These are phyloP conservation scores for Canis aureus DNA, from an alignment of 2,113 vertebrate species.

Conservation along the genomic window DNA sequence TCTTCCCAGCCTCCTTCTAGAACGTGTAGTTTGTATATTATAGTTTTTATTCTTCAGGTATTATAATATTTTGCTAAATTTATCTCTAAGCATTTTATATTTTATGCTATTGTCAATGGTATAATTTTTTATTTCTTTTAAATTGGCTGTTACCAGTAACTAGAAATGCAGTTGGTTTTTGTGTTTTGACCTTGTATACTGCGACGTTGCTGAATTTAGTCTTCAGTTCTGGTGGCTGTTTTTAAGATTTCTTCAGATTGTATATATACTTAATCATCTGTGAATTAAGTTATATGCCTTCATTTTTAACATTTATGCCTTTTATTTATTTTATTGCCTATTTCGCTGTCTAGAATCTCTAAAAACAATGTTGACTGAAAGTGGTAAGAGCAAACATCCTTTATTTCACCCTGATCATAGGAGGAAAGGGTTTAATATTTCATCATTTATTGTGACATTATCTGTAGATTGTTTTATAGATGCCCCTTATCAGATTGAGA, in stretches of 20 bases:
- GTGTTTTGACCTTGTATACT: neutral
- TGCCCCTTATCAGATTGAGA: neutral
- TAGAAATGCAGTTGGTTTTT: neutral
- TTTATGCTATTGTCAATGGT: neutral
- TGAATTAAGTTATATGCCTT: neutral
- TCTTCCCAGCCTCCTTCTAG: neutral
- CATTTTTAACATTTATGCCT: neutral
- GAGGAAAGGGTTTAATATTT: neutral
- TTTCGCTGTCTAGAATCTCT: neutral
- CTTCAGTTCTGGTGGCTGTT: neutral
- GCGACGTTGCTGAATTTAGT: neutral
- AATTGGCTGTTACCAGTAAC: neutral
- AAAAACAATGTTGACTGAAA: constrained; percentile 21
- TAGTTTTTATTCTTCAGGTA: neutral
- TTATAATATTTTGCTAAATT: neutral
- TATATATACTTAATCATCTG: neutral
- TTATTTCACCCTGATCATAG: neutral
- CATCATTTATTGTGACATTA: neutral
- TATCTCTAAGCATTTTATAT: neutral
- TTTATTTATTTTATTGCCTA: neutral
- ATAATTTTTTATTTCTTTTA: neutral
- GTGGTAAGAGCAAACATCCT: neutral
- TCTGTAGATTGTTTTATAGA: neutral
- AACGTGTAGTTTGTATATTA: neutral
- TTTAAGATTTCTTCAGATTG: neutral